Evolutionary conservation across 2,888 invertebrate genomes (phyloP), one percentile per base, ranked within the genome.

Genomic region (Melieria crassipennis): DNA sequence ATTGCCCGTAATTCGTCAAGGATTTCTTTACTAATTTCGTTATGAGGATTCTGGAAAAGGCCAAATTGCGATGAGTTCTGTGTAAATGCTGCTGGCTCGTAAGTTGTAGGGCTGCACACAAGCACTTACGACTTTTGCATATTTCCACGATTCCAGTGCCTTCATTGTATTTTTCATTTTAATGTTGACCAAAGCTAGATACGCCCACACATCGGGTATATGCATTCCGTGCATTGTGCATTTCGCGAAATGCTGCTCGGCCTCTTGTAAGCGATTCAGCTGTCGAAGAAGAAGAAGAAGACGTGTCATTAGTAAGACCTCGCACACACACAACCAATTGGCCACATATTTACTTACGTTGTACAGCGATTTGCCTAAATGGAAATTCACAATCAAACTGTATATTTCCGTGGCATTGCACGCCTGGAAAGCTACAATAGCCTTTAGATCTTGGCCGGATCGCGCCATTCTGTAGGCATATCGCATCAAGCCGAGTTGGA

Each of bases 101-200:
- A 30, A 3, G 30, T 30, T 30, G 30, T 30, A 30, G 30, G 3
- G 5, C 6, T n/a, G 11, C 11, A 1, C 13, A 52, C 1, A 5
- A 7, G 5, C 0, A 55, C 66, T 4, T 43, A 79, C 80, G 76
- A 73, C 65, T 71, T 78, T 80, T 10, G 83, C 80, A 68, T 84
- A 81, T 74, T 81, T 82, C 83, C 83, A 83, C 71, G 80, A 83
- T 16, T 79, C 76, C 7, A 83, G 47, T 1, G 83, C 83, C 65
- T 78, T 78, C 46, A 75, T 75, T 72, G 76, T 83, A 3, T 81
- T 66, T 7, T 79, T 77, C 57, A 75, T 43, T 47, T 73, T 79
- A 0, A 83, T 65, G 73, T 83, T 79, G 30, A 84, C 76, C 7
- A 83, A 55, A 0, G 83, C 84, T 66, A 83, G 63, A 65, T 75